Percentiles rank a stretch among this genome's conserved stretches.
Conservation (phyloP, 2,113 vertebrate species). For the Paedocypris sp. region DNA sequence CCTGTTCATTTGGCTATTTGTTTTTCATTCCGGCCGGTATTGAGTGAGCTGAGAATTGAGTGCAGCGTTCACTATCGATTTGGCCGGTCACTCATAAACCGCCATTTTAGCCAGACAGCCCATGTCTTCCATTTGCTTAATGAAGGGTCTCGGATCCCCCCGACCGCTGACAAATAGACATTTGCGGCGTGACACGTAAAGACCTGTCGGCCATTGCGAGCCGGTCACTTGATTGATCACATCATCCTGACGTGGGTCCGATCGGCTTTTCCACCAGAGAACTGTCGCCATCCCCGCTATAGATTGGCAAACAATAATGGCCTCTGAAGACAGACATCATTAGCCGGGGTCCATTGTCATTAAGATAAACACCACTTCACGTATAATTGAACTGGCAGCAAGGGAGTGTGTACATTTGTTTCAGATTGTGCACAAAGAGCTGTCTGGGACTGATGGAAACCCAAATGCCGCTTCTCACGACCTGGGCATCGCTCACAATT, state of each 20-base stretch:
- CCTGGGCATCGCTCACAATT: constrained; percentile 17
- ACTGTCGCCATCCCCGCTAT: not conserved
- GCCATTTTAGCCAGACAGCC: constrained; percentile 29
- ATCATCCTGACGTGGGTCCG: constrained; percentile 21
- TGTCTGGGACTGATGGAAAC: constrained; percentile 10
- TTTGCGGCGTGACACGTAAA: constrained; percentile 38
- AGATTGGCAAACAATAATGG: constrained; percentile 1
- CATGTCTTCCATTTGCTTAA: constrained; percentile 55
- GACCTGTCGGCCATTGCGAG: constrained; percentile 40
- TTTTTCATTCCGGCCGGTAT: constrained; percentile 2
- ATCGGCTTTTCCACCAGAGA: not conserved
- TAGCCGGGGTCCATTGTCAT: not conserved
- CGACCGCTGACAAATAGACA: constrained; percentile 37
- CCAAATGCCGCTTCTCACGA: constrained; percentile 13
- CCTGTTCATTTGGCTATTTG: constrained; percentile 10
- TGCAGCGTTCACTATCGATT: constrained; percentile 46
- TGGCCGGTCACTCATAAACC: constrained; percentile 35
- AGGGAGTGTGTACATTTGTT: not conserved
- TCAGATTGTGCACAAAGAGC: constrained; percentile 7
- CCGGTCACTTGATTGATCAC: constrained; percentile 41
- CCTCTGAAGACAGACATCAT: not conserved
- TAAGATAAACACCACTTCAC: constrained; percentile 25
- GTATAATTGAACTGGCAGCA: constrained; percentile 28
- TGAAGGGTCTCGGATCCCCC: constrained; percentile 49
- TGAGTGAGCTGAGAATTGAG: constrained; percentile 46